Base-by-base conservation (phyloP, 2,113 vertebrate genomes). In the Triplophysa rosa region DNA sequence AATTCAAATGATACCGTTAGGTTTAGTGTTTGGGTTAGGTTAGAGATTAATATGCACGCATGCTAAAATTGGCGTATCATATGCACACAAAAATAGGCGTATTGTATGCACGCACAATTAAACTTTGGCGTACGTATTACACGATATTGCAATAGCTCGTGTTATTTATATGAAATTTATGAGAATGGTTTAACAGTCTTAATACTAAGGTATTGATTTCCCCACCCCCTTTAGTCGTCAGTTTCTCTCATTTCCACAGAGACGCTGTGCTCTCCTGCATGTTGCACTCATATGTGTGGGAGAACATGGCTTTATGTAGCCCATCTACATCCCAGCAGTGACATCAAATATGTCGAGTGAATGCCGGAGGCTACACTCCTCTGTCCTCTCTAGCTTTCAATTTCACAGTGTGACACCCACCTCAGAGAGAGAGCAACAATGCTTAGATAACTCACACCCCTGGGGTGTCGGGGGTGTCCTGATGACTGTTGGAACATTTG, bases 401-500 rank as follows among this genome's bases (percentile, higher is more conserved):
- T 12, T 26, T 65, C 74, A 33, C 61, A 14, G 74, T 66, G 42
- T 77, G 74, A 65, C 47, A 65, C 62, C 24, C 61, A 65, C 49
- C 45, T 45, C 14, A 74, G 58, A 47, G 72, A 74, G 59, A 63
- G 72, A 74, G 54, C 54, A 61, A 73, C 70, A 73, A 73, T 59
- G 45, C 37, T n/a, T 14, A 47, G 59, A 47, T 62, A 75, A 26
- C 72, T 49, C 10, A 2, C 1, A 1, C 24, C 42, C 72, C 40
- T 47, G 72, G 21, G 72, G 58, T 37, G 40, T 8, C 4, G 59
- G 72, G 72, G 40, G 40, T 63, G 72, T 63, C 40, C 54, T 42
- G 54, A 72, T 59, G 70, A 29, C 54, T 59, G 54, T 73, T 61
- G 37, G 54, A 73, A 80, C 56, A 63, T 71, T 64, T 54, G 42